Percentiles rank a stretch among this genome's conserved stretches.
phyloP scores from a whole-genome alignment of 2,797 vertebrate species.

The Vireo griseus region DNA sequence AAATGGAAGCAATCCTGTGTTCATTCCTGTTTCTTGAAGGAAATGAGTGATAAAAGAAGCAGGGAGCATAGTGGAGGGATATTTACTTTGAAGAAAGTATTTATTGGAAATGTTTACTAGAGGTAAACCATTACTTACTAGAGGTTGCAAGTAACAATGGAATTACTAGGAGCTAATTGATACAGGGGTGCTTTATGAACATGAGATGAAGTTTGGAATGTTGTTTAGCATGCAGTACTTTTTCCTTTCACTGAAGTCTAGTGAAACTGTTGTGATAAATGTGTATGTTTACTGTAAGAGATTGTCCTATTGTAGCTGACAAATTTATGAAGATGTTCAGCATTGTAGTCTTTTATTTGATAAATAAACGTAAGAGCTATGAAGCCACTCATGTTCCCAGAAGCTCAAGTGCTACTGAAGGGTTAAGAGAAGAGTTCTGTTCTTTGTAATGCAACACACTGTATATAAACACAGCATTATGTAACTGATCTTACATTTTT shows the following conservation, averaged over 20 bases:
- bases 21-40: neutral
- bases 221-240: neutral
- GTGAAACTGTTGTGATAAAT: neutral
- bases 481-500: neutral
- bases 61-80: neutral
- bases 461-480: neutral
- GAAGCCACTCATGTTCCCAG: neutral
- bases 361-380: rapidly evolving
- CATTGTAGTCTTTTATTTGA: neutral
- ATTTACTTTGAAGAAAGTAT: neutral
- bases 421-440: neutral
- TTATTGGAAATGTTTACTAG: neutral
- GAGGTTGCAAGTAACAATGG: neutral
- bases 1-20: neutral
- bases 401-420: neutral
- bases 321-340: neutral
- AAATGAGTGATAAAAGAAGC: neutral
- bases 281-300: neutral
- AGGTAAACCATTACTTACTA: rapidly evolving
- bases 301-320: neutral
- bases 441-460: neutral
- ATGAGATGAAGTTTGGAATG: neutral
- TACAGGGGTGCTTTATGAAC: neutral
- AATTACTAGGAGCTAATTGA: neutral
- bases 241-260: neutral